These are phyloP conservation scores for Lutraria rhynchaena DNA, from an alignment of 1,140 invertebrate species.

Conservation along the genomic window DNA sequence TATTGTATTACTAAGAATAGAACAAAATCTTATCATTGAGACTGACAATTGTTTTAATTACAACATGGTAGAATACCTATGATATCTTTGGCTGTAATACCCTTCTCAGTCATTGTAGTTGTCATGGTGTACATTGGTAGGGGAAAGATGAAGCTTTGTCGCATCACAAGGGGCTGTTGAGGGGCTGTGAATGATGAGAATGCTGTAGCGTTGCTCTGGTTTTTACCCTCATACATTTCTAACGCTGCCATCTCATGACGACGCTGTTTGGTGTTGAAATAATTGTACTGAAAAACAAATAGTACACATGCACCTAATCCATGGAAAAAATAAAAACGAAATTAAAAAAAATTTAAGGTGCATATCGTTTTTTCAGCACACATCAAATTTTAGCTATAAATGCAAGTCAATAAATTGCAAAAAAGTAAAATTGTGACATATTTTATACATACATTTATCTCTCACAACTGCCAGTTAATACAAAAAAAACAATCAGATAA, in stretches of 20 bases:
- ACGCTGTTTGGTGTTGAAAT: conserved; percentile 96
- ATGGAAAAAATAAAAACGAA: too few relatives aligned
- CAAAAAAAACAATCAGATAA: too few relatives aligned
- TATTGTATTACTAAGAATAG: too few relatives aligned
- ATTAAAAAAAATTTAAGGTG: background rate
- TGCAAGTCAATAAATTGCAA: too few relatives aligned
- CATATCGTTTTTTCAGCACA: background rate
- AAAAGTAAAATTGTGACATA: too few relatives aligned
- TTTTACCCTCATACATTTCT: conserved; percentile 97
- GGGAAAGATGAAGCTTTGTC: conserved; percentile 95
- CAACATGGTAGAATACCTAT: conserved; percentile 86
- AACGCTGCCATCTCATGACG: conserved; percentile 95
- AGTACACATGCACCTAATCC: too few relatives aligned
- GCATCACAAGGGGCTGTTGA: conserved; percentile 89
- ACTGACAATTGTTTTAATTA: too few relatives aligned
- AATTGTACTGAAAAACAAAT: conserved; percentile 90
- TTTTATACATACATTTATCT: too few relatives aligned
- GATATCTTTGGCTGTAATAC: conserved; percentile 97
- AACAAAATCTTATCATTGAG: too few relatives aligned
- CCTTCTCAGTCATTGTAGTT: conserved; percentile 86
- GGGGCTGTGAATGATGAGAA: conserved; percentile 90
- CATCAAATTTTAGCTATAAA: too few relatives aligned
- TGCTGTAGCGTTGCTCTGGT: conserved; percentile 91
- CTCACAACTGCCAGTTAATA: too few relatives aligned
- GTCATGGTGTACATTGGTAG: conserved; percentile 89